Percentiles rank a stretch among this genome's conserved stretches.
phyloP scores from a whole-genome alignment of 2,113 vertebrate species.

The Cynoglossus semilaevis region DNA sequence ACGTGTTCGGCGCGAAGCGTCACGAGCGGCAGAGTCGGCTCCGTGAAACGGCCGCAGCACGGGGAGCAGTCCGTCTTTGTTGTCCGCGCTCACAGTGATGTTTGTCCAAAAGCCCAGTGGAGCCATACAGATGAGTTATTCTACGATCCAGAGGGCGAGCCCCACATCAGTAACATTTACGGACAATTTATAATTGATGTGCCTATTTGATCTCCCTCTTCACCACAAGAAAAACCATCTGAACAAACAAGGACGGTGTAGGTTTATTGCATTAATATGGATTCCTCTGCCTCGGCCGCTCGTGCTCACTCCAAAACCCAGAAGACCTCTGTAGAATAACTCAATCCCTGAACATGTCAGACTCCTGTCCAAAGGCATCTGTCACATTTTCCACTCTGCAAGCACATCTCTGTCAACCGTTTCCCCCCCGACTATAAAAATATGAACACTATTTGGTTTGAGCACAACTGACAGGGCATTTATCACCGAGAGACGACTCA shows the following conservation, averaged over 20 bases:
- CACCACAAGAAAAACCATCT: slow-evolving; percentile 73
- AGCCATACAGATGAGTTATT: slow-evolving; percentile 72
- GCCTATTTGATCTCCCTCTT: slow-evolving; percentile 70
- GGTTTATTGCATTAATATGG: slow-evolving; percentile 69
- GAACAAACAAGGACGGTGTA: slow-evolving; percentile 73
- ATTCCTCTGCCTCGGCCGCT: slow-evolving; percentile 58
- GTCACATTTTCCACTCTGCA: slow-evolving; percentile 55
- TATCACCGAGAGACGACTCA: neutral
- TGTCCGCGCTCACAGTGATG: slow-evolving; percentile 61
- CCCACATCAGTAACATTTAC: slow-evolving; percentile 75
- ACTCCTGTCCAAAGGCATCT: slow-evolving; percentile 34
- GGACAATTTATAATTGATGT: slow-evolving; percentile 72
- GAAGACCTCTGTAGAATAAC: slow-evolving; percentile 63
- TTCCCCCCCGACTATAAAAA: slow-evolving; percentile 23
- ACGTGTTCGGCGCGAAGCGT: slow-evolving; percentile 13
- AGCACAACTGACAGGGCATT: slow-evolving; percentile 14
- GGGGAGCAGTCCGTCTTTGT: slow-evolving; percentile 50
- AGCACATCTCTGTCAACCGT: slow-evolving; percentile 25
- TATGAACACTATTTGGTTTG: slow-evolving; percentile 21
- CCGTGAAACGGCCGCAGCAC: slow-evolving; percentile 24
- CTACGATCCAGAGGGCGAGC: slow-evolving; percentile 50
- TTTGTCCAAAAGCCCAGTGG: slow-evolving; percentile 70
- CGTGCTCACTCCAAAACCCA: slow-evolving; percentile 44
- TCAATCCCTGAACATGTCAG: slow-evolving; percentile 56
- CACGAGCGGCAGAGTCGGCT: slow-evolving; percentile 22